phyloP scores from a whole-genome alignment of 2,797 vertebrate genomes.

The Xenops minutus region DNA sequence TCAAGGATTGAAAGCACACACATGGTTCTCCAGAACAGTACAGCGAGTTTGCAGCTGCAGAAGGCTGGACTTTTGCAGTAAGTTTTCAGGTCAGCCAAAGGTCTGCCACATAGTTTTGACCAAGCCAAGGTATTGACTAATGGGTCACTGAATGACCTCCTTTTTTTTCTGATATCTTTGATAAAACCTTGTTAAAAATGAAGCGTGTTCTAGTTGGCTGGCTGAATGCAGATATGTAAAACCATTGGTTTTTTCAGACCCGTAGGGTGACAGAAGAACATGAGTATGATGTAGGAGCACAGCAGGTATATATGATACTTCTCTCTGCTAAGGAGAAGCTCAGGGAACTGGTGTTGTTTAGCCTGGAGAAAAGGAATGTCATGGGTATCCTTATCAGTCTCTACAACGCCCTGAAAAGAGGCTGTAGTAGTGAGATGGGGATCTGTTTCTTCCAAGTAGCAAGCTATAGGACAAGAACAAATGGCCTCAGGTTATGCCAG shows the following conservation, averaged over 20 bases:
- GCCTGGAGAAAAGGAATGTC: background rate
- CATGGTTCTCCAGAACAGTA: background rate
- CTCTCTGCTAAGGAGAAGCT: background rate
- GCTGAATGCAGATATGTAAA: background rate
- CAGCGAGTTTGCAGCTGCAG: background rate
- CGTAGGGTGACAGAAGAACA: background rate
- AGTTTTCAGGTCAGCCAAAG: background rate
- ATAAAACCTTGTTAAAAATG: background rate
- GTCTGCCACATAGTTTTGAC: background rate
- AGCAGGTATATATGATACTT: background rate
- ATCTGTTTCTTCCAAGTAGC: background rate
- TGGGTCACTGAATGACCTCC: background rate
- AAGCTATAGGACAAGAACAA: background rate
- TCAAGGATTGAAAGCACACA: background rate
- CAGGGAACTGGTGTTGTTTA: background rate
- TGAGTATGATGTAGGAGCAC: background rate
- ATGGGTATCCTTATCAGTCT: rapidly evolving
- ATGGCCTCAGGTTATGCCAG: background rate
- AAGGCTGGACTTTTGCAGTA: background rate
- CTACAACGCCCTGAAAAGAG: background rate
- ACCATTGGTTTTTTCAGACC: background rate
- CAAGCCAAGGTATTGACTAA: background rate
- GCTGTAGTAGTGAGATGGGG: background rate
- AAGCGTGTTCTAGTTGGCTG: background rate
- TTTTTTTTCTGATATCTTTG: background rate